Evolutionary conservation across 2,113 vertebrate species (phyloP).

Genomic region (Chionodraco myersi): DNA sequence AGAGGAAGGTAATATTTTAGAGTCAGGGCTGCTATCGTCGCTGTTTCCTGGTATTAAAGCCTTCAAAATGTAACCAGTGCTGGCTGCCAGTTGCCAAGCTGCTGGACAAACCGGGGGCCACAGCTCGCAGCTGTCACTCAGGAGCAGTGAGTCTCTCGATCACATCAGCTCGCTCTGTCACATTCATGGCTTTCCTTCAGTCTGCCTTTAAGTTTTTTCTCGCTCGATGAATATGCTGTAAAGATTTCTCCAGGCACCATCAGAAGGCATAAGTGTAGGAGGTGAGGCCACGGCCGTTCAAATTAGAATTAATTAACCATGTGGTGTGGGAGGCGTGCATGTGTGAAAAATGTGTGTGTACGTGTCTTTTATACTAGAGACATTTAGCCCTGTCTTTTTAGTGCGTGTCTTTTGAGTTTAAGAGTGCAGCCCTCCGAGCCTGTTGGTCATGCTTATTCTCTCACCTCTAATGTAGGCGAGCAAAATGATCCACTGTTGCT

Average conservation of each 20-base stretch:
- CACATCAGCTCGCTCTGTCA: conserved; percentile 22
- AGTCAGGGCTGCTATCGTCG: too few species aligned
- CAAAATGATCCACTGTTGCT: not conserved
- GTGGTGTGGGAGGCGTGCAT: conserved; percentile 68
- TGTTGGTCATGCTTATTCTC: conserved; percentile 33
- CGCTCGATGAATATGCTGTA: conserved; percentile 25
- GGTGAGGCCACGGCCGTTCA: conserved; percentile 72
- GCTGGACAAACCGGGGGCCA: not conserved
- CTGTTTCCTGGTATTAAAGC: not conserved
- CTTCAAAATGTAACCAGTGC: not conserved
- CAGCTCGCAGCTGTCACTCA: conserved; percentile 34
- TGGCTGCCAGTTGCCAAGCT: conserved; percentile 8
- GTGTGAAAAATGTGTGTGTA: conserved; percentile 44
- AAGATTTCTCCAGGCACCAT: conserved; percentile 57
- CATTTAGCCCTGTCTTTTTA: not conserved
- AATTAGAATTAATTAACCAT: conserved; percentile 79
- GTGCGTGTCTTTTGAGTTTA: not conserved
- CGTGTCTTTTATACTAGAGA: conserved; percentile 14
- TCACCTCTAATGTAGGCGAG: conserved; percentile 38
- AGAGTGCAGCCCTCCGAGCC: not conserved
- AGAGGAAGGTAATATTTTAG: too few species aligned
- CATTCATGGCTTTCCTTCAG: conserved; percentile 22
- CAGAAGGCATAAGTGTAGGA: conserved; percentile 71
- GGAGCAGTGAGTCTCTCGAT: conserved; percentile 1
- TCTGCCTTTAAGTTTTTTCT: conserved; percentile 18